phyloP scores from a whole-genome alignment of 1,140 invertebrate genomes.

The Lethocerus indicus region DNA sequence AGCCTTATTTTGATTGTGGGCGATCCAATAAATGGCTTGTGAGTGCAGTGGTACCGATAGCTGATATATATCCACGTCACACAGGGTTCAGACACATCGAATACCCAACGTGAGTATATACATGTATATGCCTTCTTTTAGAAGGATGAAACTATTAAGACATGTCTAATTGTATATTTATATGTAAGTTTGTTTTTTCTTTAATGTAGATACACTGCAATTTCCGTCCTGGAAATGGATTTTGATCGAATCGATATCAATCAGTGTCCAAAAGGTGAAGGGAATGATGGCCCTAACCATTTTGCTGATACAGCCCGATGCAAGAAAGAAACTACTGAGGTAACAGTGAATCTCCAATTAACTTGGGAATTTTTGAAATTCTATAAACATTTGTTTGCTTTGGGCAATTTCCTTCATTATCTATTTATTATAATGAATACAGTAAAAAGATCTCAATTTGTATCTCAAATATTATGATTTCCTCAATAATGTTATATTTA shows the following conservation, averaged over 20 bases:
- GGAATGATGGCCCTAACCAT: constrained; percentile 74
- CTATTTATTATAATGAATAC: neutral
- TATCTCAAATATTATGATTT: no score
- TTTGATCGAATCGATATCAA: constrained; percentile 96
- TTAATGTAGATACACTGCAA: constrained; percentile 67
- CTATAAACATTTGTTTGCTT: neutral
- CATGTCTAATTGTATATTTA: neutral
- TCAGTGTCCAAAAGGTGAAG: constrained; percentile 78
- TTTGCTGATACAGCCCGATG: constrained; percentile 84
- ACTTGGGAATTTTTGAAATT: constrained; percentile 3
- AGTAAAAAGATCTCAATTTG: neutral
- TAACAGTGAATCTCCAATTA: constrained; percentile 24
- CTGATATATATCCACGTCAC: constrained; percentile 89
- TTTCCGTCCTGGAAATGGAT: constrained; percentile 88
- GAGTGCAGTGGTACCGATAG: constrained; percentile 80
- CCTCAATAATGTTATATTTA: no score
- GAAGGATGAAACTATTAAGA: constrained; percentile 1
- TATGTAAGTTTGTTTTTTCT: constrained; percentile 6
- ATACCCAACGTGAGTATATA: constrained; percentile 68
- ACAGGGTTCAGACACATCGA: constrained; percentile 88
- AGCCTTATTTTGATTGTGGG: constrained; percentile 93
- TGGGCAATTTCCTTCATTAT: neutral
- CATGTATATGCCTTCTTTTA: neutral
- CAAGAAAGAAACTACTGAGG: constrained; percentile 85
- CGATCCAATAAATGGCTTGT: constrained; percentile 92